These are phyloP conservation scores for Gallinago jamesoni DNA, from an alignment of 2,113 vertebrate species.

Conservation along the genomic window DNA sequence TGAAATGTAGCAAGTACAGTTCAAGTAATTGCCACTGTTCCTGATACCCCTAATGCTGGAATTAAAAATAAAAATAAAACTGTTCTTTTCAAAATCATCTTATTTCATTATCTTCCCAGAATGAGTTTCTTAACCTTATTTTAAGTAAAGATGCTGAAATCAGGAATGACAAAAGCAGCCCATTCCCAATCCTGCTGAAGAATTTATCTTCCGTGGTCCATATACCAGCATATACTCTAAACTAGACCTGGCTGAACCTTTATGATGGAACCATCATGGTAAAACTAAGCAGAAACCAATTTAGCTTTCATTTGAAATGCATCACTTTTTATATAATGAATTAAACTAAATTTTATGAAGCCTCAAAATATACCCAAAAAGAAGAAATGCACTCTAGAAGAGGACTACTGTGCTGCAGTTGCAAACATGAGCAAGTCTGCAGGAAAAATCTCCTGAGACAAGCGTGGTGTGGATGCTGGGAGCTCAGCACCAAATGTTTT, in stretches of 20 bases:
- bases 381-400: background rate
- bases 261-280: background rate
- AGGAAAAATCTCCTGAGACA: background rate
- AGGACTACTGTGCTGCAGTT: background rate
- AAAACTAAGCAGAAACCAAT: background rate
- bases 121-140: background rate
- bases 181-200: background rate
- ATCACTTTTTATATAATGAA: background rate
- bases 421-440: background rate
- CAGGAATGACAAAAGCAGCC: background rate
- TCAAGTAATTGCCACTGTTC: background rate
- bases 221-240: background rate
- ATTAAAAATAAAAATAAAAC: constrained; percentile 18
- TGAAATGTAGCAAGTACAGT: background rate
- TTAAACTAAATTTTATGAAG: background rate
- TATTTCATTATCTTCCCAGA: background rate
- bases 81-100: background rate
- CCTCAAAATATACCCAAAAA: background rate
- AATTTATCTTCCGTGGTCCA: background rate
- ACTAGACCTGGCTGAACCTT: background rate
- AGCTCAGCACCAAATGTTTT: background rate
- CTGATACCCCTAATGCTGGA: background rate
- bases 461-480: background rate
- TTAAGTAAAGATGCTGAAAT: background rate
- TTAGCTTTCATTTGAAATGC: background rate